Percentiles rank a stretch among this genome's conserved stretches.
Conservation (phyloP, 2,888 invertebrate species). For the Pollenia amentaria region DNA sequence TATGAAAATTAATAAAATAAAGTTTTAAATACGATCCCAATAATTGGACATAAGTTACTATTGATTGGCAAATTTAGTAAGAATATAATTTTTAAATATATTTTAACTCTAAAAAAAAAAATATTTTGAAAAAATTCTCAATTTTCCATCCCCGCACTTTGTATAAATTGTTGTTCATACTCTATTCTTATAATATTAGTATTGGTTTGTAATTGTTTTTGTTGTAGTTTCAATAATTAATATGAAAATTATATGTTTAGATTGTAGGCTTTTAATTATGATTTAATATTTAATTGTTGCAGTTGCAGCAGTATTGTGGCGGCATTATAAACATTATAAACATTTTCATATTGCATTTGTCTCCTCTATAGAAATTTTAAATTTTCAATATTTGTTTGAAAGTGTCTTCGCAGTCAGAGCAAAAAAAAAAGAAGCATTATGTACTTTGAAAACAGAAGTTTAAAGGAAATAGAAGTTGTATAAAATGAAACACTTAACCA, state of each 20-base stretch:
- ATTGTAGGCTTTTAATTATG: slow-evolving; percentile 76
- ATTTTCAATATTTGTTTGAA: slow-evolving; percentile 37
- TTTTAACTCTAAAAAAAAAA: too few species aligned
- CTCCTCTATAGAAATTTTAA: background rate
- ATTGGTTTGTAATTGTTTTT: slow-evolving; percentile 25
- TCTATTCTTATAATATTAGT: slow-evolving; percentile 14
- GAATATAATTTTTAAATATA: too few species aligned
- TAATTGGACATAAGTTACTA: too few species aligned
- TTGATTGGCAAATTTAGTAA: too few species aligned
- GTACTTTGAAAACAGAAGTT: background rate
- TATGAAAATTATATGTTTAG: slow-evolving; percentile 77
- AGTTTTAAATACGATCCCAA: too few species aligned
- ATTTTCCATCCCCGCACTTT: slow-evolving; percentile 17
- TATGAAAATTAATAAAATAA: too few species aligned
- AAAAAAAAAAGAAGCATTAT: background rate
- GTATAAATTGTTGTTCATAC: slow-evolving; percentile 3
- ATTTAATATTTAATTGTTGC: slow-evolving; percentile 74
- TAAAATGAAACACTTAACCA: background rate
- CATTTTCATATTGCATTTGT: background rate
- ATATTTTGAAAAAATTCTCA: background rate
- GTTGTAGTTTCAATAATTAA: slow-evolving; percentile 75
- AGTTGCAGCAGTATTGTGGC: slow-evolving; percentile 39
- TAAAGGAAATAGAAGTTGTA: background rate
- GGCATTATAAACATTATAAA: background rate
- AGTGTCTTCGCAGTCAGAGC: slow-evolving; percentile 13